phyloP scores from a whole-genome alignment of 2,113 vertebrate species.

The Hiodon tergisus region DNA sequence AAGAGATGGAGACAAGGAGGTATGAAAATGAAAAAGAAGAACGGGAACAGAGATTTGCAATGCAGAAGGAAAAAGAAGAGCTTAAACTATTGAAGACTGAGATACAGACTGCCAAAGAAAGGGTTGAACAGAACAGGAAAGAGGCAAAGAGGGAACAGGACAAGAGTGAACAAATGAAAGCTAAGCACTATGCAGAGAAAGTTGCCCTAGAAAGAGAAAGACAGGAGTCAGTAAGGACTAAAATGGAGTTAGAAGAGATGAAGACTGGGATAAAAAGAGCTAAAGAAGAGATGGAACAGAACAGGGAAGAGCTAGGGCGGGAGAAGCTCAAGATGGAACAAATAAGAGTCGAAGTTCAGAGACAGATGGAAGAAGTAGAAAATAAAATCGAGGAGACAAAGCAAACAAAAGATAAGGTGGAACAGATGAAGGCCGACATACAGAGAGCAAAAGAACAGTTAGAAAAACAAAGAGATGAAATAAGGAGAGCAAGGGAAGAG shows the following conservation, averaged over 20 bases:
- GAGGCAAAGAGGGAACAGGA: slow-evolving; percentile 28
- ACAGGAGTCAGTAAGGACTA: slow-evolving; percentile 24
- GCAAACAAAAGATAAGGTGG: slow-evolving; percentile 15
- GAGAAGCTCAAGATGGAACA: slow-evolving; percentile 22
- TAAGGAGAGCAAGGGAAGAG: slow-evolving; percentile 29
- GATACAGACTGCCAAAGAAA: slow-evolving; percentile 26
- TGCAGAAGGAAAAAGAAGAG: slow-evolving; percentile 33
- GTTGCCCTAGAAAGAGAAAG: slow-evolving; percentile 17
- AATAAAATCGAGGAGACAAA: slow-evolving; percentile 12
- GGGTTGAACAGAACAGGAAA: slow-evolving; percentile 19
- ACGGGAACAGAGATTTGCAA: slow-evolving; percentile 24
- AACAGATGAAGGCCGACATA: slow-evolving; percentile 19
- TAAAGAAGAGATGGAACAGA: slow-evolving; percentile 18
- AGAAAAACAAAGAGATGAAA: slow-evolving; percentile 29
- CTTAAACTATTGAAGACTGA: slow-evolving; percentile 19
- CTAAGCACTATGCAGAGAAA: slow-evolving; percentile 28
- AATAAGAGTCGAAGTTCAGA: slow-evolving; percentile 15
- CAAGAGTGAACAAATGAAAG: slow-evolving; percentile 32
- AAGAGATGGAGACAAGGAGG: slow-evolving; percentile 40
- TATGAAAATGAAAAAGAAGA: slow-evolving; percentile 28
- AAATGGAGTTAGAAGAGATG: slow-evolving; percentile 28
- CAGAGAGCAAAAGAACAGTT: slow-evolving; percentile 20
- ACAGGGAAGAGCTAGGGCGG: not conserved
- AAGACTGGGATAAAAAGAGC: slow-evolving; percentile 21
- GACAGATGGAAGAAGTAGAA: slow-evolving; percentile 11